These are phyloP conservation scores for Anagyrus pseudococci DNA, from an alignment of 2,888 invertebrate genomes.

Conservation along the genomic window DNA sequence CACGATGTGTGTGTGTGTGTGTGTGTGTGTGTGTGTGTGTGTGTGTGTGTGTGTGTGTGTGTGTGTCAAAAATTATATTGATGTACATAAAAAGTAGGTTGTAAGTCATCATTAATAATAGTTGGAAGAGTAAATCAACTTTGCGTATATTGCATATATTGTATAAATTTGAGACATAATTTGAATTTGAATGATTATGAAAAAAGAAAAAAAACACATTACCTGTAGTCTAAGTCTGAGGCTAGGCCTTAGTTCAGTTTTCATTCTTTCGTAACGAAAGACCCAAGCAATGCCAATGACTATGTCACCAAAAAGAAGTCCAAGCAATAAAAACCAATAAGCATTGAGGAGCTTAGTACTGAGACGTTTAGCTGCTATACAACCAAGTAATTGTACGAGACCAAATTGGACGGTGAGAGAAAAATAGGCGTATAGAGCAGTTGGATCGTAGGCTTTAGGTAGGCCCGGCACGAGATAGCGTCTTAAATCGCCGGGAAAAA, in stretches of 20 bases:
- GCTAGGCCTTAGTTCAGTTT: conserved; percentile 76
- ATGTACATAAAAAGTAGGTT: too few species aligned
- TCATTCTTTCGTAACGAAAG: conserved; percentile 78
- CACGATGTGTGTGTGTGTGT: too few species aligned
- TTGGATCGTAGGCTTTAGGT: conserved; percentile 76
- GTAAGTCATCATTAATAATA: too few species aligned
- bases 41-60: too few species aligned
- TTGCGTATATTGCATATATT: too few species aligned
- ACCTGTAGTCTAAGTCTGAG: conserved; percentile 67
- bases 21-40: too few species aligned
- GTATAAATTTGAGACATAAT: too few species aligned
- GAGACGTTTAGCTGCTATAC: conserved; percentile 80
- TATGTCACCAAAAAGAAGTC: conserved; percentile 82
- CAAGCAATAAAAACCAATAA: conserved; percentile 82
- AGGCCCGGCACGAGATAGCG: conserved; percentile 77
- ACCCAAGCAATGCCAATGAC: conserved; percentile 87
- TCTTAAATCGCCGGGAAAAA: conserved; percentile 71
- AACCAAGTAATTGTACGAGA: conserved; percentile 77
- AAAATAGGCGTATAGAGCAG: conserved; percentile 84
- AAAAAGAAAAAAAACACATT: too few species aligned
- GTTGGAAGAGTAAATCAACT: too few species aligned
- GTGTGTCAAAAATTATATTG: too few species aligned
- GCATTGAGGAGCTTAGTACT: conserved; percentile 82
- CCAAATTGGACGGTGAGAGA: conserved; percentile 78
- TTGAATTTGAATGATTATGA: too few species aligned